Evolutionary conservation across 37 sponge, comb jelly and placozoan genomes (phyloP).

Genomic region (Hormiphora californensis): DNA sequence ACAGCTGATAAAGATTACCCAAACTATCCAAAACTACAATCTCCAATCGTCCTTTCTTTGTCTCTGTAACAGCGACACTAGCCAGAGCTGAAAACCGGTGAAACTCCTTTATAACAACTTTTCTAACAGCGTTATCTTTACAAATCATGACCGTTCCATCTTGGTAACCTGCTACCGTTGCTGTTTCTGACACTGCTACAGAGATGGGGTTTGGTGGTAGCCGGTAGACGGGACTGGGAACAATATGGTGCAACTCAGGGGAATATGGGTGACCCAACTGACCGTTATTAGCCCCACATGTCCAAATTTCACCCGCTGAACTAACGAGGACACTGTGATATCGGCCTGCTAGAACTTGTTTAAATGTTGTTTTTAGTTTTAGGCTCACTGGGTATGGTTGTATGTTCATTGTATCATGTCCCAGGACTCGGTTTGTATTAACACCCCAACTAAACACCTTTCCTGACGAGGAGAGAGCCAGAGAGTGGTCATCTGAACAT

Average conservation of each 20-base stretch:
- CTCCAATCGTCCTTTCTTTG: too few relatives aligned
- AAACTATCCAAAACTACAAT: too few relatives aligned
- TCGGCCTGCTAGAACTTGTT: conserved; percentile 10
- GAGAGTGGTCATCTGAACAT: conserved; percentile 32
- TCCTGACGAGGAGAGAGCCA: conserved; percentile 14
- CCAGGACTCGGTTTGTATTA: conserved; percentile 3
- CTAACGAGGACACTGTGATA: conserved; percentile 49
- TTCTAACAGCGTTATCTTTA: background rate
- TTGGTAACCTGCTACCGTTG: conserved; percentile 1
- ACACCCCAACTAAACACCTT: conserved; percentile 47
- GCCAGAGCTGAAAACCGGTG: too few relatives aligned
- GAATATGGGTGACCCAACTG: conserved; percentile 53
- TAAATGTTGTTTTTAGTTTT: background rate
- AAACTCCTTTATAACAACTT: too few relatives aligned
- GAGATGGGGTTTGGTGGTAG: conserved; percentile 6
- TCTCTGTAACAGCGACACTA: too few relatives aligned
- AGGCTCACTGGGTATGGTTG: background rate
- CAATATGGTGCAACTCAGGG: conserved; percentile 11
- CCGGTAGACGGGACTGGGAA: background rate
- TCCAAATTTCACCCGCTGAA: conserved; percentile 46
- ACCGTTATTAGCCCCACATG: conserved; percentile 37
- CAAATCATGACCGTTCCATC: conserved; percentile 8
- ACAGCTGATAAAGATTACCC: too few relatives aligned
- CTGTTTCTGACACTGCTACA: too few relatives aligned
- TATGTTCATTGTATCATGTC: background rate